Conservation (phyloP, 2,888 invertebrate species). For the Nezara viridula region DNA sequence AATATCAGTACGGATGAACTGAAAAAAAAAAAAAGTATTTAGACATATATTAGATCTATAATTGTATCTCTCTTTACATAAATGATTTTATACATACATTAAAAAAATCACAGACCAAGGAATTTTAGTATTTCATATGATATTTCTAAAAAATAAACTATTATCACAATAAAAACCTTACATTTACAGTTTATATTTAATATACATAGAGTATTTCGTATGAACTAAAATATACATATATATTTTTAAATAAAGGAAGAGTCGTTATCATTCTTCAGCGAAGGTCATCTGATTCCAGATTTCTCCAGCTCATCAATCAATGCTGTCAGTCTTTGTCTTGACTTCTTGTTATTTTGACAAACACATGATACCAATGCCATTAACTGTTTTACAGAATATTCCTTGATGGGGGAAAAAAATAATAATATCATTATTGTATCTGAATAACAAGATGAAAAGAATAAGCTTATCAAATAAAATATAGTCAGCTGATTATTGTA, state of each 20-base stretch:
- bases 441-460: neutral
- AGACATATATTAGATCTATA: neutral
- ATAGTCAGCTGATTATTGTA: neutral
- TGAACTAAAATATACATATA: constrained; percentile 20
- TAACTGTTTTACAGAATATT: constrained; percentile 92
- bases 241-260: constrained; percentile 21
- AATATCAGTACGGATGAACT: neutral
- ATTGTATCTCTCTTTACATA: constrained; percentile 29
- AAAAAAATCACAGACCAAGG: constrained; percentile 36
- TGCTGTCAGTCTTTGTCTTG: constrained; percentile 82
- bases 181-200: constrained; percentile 6
- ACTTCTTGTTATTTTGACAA: constrained; percentile 89
- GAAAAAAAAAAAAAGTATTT: neutral
- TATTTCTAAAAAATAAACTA: constrained; percentile 41
- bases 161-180: constrained; percentile 48
- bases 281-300: constrained; percentile 63
- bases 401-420: constrained; percentile 71
- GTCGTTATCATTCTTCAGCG: neutral
- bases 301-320: constrained; percentile 77
- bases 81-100: constrained; percentile 21
- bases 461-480: neutral
- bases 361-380: constrained; percentile 86
- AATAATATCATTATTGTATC: neutral
- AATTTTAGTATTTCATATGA: neutral
- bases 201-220: constrained; percentile 30